Conservation (phyloP, 2,888 invertebrate species). For the Hirtodrosophila trivittata region DNA sequence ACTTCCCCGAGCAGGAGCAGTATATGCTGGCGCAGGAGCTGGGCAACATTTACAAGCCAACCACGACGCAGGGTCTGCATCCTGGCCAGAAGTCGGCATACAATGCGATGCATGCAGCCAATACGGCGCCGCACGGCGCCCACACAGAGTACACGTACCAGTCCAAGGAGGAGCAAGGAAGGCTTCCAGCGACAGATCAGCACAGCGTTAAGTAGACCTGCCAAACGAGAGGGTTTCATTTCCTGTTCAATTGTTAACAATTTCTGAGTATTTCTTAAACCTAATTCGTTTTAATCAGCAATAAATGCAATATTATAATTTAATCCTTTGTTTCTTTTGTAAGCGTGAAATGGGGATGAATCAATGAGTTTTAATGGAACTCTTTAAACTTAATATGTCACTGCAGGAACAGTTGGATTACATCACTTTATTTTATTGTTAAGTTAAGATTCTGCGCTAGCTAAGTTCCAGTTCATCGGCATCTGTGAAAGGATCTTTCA, state of each 20-base stretch:
- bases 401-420: too few relatives aligned
- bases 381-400: too few relatives aligned
- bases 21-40: slow-evolving; percentile 83
- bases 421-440: too few relatives aligned
- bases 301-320: slow-evolving; percentile 45
- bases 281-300: slow-evolving; percentile 57
- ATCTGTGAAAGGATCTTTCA: too few relatives aligned
- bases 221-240: slow-evolving; percentile 18
- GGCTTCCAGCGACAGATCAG: slow-evolving; percentile 37
- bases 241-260: slow-evolving; percentile 51
- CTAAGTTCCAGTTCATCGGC: too few relatives aligned
- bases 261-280: slow-evolving; percentile 59
- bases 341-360: slow-evolving; percentile 4
- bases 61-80: slow-evolving; percentile 40
- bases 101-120: slow-evolving; percentile 70
- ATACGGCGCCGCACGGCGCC: slow-evolving; percentile 34
- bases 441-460: too few relatives aligned
- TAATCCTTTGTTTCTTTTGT: slow-evolving; percentile 23
- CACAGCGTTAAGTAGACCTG: slow-evolving; percentile 40
- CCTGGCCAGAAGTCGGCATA: slow-evolving; percentile 63
- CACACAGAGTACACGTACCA: slow-evolving; percentile 62
- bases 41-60: slow-evolving; percentile 71
- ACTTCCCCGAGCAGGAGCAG: slow-evolving; percentile 85
- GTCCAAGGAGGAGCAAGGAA: slow-evolving; percentile 41
- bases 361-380: too few relatives aligned